Conservation (phyloP, 23 tunicate genomes). For the Trididemnum clinides region DNA sequence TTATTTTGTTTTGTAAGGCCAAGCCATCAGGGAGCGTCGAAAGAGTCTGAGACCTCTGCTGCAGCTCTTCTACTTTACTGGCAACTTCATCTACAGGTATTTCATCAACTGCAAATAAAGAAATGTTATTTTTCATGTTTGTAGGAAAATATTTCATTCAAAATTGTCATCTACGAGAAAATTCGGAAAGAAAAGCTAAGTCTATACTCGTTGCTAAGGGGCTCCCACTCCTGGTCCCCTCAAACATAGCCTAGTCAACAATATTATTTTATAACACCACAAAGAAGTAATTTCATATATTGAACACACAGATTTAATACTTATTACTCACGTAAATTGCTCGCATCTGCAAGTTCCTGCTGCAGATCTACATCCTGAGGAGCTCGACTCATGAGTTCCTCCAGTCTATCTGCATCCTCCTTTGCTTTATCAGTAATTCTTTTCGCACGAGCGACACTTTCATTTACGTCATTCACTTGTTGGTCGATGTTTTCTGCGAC, state of each 20-base stretch:
- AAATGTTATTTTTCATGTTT: too few species aligned
- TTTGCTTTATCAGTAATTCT: conserved; percentile 20
- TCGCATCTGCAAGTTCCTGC: conserved; percentile 15
- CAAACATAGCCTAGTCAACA: too few species aligned
- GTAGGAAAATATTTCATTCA: too few species aligned
- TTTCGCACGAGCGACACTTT: neutral
- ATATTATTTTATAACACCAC: too few species aligned
- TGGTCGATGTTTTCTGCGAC: conserved; percentile 33
- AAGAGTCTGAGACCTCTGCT: neutral
- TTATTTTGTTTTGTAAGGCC: conserved; percentile 45
- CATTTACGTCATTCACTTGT: neutral
- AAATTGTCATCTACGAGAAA: too few species aligned
- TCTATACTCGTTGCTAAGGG: too few species aligned
- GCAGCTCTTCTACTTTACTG: neutral
- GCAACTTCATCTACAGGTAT: too few species aligned
- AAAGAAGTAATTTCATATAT: too few species aligned
- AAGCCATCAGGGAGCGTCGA: conserved; percentile 20
- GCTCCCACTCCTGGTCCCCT: too few species aligned
- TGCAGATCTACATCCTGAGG: conserved; percentile 55
- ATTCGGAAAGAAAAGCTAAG: too few species aligned
- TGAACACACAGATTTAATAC: too few species aligned
- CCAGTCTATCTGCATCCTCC: conserved; percentile 40
- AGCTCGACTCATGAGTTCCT: conserved; percentile 41
- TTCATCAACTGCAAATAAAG: too few species aligned
- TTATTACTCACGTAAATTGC: conserved; percentile 40